These are phyloP conservation scores for Mechanitis messenoides DNA, from an alignment of 2,888 invertebrate species.

Conservation along the genomic window DNA sequence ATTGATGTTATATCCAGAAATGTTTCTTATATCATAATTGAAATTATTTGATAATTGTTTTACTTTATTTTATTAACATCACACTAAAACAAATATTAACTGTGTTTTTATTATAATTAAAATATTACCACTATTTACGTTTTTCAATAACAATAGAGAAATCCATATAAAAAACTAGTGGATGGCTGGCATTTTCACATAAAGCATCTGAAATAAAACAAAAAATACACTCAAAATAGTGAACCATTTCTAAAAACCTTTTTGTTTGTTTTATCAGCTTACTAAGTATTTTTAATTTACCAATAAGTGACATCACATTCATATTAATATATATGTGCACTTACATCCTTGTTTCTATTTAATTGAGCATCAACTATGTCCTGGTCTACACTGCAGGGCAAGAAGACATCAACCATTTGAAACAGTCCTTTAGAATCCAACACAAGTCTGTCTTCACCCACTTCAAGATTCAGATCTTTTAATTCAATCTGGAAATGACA, in stretches of 20 bases:
- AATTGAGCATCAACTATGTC: constrained; percentile 64
- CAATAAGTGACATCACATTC: no score
- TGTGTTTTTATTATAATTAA: no score
- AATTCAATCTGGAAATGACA: constrained; percentile 68
- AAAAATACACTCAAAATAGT: neutral
- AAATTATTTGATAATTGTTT: no score
- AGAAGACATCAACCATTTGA: constrained; percentile 81
- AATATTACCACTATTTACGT: no score
- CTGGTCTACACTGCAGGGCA: constrained; percentile 80
- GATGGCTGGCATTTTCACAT: constrained; percentile 66
- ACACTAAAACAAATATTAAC: no score
- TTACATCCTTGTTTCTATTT: constrained; percentile 65
- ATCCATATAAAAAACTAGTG: constrained; percentile 35
- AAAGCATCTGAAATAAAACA: constrained; percentile 58
- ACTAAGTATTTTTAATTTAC: no score
- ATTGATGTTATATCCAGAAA: no score
- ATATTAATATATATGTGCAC: constrained; percentile 27
- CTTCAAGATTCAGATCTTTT: constrained; percentile 79
- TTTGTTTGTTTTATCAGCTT: no score
- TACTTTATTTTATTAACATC: no score
- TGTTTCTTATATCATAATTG: no score
- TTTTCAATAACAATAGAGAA: neutral
- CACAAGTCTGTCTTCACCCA: constrained; percentile 86
- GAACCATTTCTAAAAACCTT: no score
- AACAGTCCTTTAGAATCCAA: constrained; percentile 78